Base-by-base conservation (phyloP, 2,888 invertebrate genomes). In the Sipha maydis region DNA sequence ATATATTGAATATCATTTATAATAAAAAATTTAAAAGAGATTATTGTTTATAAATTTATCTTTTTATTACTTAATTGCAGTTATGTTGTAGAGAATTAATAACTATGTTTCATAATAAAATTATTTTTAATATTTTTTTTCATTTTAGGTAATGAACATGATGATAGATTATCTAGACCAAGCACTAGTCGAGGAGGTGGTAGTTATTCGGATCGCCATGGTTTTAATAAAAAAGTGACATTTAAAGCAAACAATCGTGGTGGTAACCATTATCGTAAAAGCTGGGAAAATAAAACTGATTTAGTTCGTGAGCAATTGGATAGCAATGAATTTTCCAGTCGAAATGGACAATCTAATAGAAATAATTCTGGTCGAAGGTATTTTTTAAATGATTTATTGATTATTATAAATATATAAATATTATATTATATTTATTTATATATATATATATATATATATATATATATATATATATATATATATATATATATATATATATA, bases 221-320 rank as follows among this genome's bases (percentile, higher is more conserved):
- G 71, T 86, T 80, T 75, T 75, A 80, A 80, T 67, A 88, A 88
- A 73, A 88, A 73, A 67, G 86, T 88, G 17, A 88, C 86, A 41
- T 88, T 88, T 11, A 88, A 88, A 82, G 56, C 86, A 56, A 73
- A 88, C 3, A 41, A 48, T 1, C 75, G 86, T 19, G 80, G 80
- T 38, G 73, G 73, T 31, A 71, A 75, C 31, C 17, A 80, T 9
- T 80, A 61, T 80, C 86, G 86, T 71, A 88, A 88, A 88, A 88
- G 86, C n/a, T 88, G 86, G 86, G 86, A 88, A 0, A 75, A 38
- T 75, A 88, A 82, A 88, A 80, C 80, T 41, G 86, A 88, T 41
- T n/a, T 88, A 4, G 86, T 88, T 11, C 71, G 80, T n/a, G 80
- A 88, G 3, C 80, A 88, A 25, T 17, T 88, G 9, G 73, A 88